Base-by-base conservation (phyloP, 2,797 vertebrate genomes). In the Hemitrygon akajei region DNA sequence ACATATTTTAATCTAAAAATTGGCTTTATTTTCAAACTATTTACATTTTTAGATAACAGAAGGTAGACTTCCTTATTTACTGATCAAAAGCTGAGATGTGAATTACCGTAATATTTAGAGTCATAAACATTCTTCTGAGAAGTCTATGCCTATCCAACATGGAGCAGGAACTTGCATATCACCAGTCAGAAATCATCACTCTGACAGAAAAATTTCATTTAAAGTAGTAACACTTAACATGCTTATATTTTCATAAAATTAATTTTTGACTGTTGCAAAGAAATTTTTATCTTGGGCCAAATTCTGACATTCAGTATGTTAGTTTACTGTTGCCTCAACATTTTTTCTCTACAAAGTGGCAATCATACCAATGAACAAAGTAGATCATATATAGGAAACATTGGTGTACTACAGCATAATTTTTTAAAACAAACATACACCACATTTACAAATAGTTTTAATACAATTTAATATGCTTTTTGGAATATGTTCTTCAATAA, bases 51-150 rank as follows among this genome's bases (percentile, higher is more conserved):
- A 91, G 89, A 47, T 56, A 75, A 30, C 5, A 25, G 25, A 56
- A 5, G 47, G 22, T 37, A 75, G 71, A 34, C 37, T 91, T 71
- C n/a, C 7, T 86, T 86, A 37, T 63, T 93, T 73, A 37, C 34
- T 92, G 91, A 56, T 92, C 69, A 75, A 92, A 92, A 92, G 40
- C 69, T 75, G 91, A 92, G 91, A 92, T 37, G 27, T 47, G 11
- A 27, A 40, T 93, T 76, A n/a, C n/a, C n/a, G n/a, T n/a, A 93
- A 93, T 93, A 75, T 25, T 86, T 86, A 92, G 9, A 73, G 89
- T 75, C 73, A 92, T 20, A 47, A 47, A 75, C 63, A 25, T 25
- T 56, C 40, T 58, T 76, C 91, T n/a, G 37, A 27, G 73, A 47
- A 56, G 27, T 73, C 47, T 71, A 73, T 71, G 25, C 4, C 40